Evolutionary conservation across 2,888 invertebrate species (phyloP).

Genomic region (Cephus runcator): DNA sequence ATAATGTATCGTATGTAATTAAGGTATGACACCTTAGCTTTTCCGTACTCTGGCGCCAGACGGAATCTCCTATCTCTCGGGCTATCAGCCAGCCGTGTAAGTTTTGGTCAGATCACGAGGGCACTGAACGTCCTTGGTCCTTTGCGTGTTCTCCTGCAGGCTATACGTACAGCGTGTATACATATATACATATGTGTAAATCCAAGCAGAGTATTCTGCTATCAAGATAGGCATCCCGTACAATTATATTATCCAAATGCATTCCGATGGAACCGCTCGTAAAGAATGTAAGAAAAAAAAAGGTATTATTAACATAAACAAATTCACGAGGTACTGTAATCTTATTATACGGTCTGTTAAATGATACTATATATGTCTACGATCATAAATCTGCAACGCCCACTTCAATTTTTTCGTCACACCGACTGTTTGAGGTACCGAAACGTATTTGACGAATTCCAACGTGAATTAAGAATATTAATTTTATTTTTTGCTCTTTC

Average conservation of each 20-base stretch:
- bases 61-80: conserved; percentile 13
- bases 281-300: neutral
- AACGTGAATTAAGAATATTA: neutral
- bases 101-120: conserved; percentile 31
- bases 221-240: neutral
- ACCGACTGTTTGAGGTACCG: neutral
- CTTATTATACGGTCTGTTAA: neutral
- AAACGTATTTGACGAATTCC: neutral
- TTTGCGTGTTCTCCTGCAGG: conserved; percentile 21
- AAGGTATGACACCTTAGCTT: conserved; percentile 1
- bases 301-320: neutral
- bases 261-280: neutral
- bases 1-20: conserved; percentile 1
- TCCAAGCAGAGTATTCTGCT: neutral
- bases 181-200: neutral
- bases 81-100: conserved; percentile 11
- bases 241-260: neutral
- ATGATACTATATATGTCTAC: neutral
- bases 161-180: neutral
- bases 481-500: neutral
- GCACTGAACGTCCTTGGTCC: conserved; percentile 56
- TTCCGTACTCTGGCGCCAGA: conserved; percentile 45
- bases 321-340: neutral
- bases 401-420: neutral
- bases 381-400: neutral